Percentiles rank a stretch among this genome's conserved stretches.
Evolutionary conservation across 2,888 invertebrate species (phyloP).

Genomic region (Alloplasta piceator): DNA sequence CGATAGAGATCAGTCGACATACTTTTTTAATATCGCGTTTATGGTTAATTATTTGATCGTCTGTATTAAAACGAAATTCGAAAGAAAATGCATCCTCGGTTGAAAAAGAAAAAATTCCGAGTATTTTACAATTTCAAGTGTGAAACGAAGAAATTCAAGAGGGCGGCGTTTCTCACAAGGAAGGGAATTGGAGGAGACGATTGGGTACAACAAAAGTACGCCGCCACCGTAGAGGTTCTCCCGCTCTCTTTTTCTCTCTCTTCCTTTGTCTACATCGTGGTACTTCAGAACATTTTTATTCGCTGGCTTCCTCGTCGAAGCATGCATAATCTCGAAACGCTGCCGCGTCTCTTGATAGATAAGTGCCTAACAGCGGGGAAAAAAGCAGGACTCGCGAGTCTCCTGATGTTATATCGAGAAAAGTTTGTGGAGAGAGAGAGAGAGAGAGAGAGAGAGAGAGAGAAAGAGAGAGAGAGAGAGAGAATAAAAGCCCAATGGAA

Average conservation of each 20-base stretch:
- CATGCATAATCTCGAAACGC: too few species aligned
- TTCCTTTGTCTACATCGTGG: conserved; percentile 35
- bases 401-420: conserved; percentile 1
- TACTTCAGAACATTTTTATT: conserved; percentile 60
- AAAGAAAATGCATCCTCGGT: conserved; percentile 2
- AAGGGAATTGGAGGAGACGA: conserved; percentile 25
- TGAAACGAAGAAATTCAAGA: background rate
- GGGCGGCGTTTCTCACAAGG: background rate
- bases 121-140: background rate
- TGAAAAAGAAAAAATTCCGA: conserved; percentile 52
- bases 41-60: background rate
- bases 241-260: conserved; percentile 28
- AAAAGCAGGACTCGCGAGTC: conserved; percentile 8
- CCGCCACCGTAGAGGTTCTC: conserved; percentile 6
- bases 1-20: too few species aligned
- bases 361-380: conserved; percentile 46
- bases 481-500: too few species aligned
- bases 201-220: conserved; percentile 48
- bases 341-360: too few species aligned
- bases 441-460: too few species aligned
- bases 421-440: conserved; percentile 31
- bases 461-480: too few species aligned
- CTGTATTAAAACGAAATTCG: background rate
- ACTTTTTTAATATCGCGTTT: background rate
- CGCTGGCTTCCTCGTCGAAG: conserved; percentile 52